These are phyloP conservation scores for Sander lucioperca DNA, from an alignment of 2,113 vertebrate species.

Conservation along the genomic window DNA sequence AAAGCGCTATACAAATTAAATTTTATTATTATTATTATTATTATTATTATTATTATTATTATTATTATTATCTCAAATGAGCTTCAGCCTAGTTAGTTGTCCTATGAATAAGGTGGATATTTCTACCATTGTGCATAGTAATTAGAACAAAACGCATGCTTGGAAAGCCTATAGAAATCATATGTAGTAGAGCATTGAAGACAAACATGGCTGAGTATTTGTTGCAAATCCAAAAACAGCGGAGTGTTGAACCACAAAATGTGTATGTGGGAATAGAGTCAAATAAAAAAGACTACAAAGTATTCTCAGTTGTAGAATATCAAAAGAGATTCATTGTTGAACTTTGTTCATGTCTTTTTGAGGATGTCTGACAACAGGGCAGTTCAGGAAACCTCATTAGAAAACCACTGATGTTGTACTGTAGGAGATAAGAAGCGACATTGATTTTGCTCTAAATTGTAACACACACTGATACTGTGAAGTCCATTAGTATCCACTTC, in stretches of 20 bases:
- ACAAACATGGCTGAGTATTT: background rate
- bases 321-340: background rate
- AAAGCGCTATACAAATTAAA: too few species aligned
- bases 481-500: conserved; percentile 44
- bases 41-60: too few species aligned
- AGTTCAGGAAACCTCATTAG: conserved; percentile 32
- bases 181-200: background rate
- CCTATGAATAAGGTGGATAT: conserved; percentile 4
- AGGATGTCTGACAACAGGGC: conserved; percentile 3
- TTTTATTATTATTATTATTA: too few species aligned
- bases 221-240: background rate
- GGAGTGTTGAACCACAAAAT: background rate
- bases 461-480: conserved; percentile 32
- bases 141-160: background rate
- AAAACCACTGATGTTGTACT: conserved; percentile 31
- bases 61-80: background rate
- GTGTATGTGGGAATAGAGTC: background rate
- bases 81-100: background rate
- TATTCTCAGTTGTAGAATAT: background rate
- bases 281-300: background rate
- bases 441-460: conserved; percentile 47
- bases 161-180: background rate
- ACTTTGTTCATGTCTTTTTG: background rate
- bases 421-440: conserved; percentile 27
- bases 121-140: background rate